Percentiles rank a stretch among this genome's conserved stretches.
phyloP scores from a whole-genome alignment of 2,113 vertebrate genomes.

The Tricholaema leucomelas region DNA sequence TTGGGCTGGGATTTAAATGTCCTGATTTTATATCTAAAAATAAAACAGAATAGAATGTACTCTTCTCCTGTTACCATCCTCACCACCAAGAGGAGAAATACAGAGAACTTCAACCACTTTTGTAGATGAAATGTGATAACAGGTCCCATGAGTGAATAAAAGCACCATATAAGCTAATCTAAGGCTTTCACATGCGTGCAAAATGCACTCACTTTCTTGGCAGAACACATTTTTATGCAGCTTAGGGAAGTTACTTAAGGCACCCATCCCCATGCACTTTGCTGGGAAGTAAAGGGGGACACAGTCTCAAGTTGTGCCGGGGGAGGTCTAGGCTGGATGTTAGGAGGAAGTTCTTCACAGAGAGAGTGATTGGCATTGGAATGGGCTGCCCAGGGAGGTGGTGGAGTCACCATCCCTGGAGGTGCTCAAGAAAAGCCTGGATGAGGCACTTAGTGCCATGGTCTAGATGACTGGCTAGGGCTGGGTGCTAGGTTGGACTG shows the following conservation, averaged over 20 bases:
- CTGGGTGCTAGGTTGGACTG: too few relatives aligned
- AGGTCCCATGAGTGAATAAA: not conserved
- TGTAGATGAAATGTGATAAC: constrained; percentile 23
- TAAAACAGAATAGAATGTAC: constrained; percentile 61
- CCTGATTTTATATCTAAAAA: constrained; percentile 56
- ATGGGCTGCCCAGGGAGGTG: too few relatives aligned
- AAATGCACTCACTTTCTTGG: not conserved
- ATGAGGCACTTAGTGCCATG: too few relatives aligned
- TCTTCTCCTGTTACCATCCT: constrained; percentile 1
- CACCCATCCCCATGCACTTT: not conserved
- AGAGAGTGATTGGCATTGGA: too few relatives aligned
- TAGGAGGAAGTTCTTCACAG: too few relatives aligned
- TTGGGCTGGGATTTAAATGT: not conserved
- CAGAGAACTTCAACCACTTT: not conserved
- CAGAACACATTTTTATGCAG: constrained; percentile 2
- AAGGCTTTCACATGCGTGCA: not conserved
- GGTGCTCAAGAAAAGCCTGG: too few relatives aligned
- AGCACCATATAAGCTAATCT: not conserved
- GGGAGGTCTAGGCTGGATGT: too few relatives aligned
- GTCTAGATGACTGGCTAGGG: too few relatives aligned
- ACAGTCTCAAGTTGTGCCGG: too few relatives aligned
- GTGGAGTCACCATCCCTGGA: too few relatives aligned
- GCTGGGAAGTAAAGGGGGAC: constrained; percentile 33
- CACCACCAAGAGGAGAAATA: constrained; percentile 2
- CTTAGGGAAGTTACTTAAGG: not conserved